Percentiles rank a stretch among this genome's conserved stretches.
These are phyloP conservation scores for Abrostola triplasia DNA, from an alignment of 2,888 invertebrate species.

Conservation along the genomic window DNA sequence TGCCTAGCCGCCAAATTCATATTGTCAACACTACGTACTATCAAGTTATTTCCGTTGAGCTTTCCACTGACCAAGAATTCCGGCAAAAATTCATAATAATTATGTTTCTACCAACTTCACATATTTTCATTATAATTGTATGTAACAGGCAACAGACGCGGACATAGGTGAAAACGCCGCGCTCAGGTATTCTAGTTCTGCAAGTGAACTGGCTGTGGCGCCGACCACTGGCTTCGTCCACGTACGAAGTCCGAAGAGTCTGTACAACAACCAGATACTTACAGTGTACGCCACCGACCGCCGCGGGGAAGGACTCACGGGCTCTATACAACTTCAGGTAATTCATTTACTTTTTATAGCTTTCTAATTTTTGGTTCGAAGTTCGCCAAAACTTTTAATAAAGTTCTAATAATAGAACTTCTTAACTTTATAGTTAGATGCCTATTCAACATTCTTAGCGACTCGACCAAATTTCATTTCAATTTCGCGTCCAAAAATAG, in stretches of 20 bases:
- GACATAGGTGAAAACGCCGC: constrained; percentile 87
- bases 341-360: constrained; percentile 24
- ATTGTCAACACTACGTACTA: too few relatives aligned
- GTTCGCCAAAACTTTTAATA: neutral
- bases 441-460: too few relatives aligned
- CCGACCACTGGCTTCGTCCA: constrained; percentile 88
- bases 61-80: too few relatives aligned
- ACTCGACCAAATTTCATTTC: too few relatives aligned
- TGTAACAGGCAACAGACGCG: constrained; percentile 87
- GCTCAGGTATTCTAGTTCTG: constrained; percentile 74
- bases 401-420: too few relatives aligned
- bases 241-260: constrained; percentile 74
- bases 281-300: constrained; percentile 79
- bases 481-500: too few relatives aligned
- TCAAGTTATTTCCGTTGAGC: too few relatives aligned
- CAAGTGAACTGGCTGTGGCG: constrained; percentile 85
- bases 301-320: constrained; percentile 76
- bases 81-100: too few relatives aligned
- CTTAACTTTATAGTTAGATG: too few relatives aligned
- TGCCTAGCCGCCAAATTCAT: too few relatives aligned
- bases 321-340: constrained; percentile 77
- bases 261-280: constrained; percentile 71
- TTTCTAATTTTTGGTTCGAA: neutral
- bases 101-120: too few relatives aligned
- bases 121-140: too few relatives aligned